Evolutionary conservation across 1,140 invertebrate genomes (phyloP), one percentile per base, ranked within the genome.

Genomic region (Rhizoglyphus robini): DNA sequence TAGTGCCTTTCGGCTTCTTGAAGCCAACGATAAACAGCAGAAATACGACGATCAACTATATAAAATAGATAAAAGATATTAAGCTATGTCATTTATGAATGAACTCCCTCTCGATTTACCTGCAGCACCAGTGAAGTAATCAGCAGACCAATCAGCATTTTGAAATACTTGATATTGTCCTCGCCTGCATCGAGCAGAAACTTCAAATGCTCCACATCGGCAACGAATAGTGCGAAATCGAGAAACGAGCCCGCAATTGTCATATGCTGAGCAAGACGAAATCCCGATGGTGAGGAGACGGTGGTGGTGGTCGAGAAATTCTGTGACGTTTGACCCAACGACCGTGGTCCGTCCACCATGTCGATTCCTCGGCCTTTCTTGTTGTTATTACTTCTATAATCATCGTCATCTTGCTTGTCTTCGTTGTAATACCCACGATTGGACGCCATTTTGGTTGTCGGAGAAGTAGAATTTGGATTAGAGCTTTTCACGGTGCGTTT

Each of bases 161-260:
- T 27, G 31, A 51, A 64, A 57, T 64, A 49, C 25, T 64, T 51
- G 29, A 64, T 27, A 49, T 64, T n/a, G 1, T 64, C 63, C 2
- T n/a, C 20, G 18, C 63, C 63, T 3, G 46, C 25, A 38, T 64
- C 63, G 1, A 64, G 8, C 15, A 64, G 23, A 49, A 51, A 64
- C 46, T 64, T 64, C 4, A 64, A 27, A 38, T 64, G 63, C 29
- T 64, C 63, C 15, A 64, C 63, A 57, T 64, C 63, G 13, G 63
- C 38, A 2, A 64, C 63, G 41, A 64, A 64, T 4, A 64, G 23
- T 3, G 63, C 63, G 29, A 64, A 48, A 38, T 64, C 63, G 3
- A 64, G 46, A 36, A 64, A 64, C 5, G 20, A n/a, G 31, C 63
- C 63, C 20, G 63, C 63, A 48, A 64, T 64, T 32, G 63, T 64